A percentile compares a stretch with the other conserved stretches of the same genome.
These are phyloP conservation scores for Dichetophora obliterata DNA, from an alignment of 2,888 invertebrate species.

Conservation along the genomic window DNA sequence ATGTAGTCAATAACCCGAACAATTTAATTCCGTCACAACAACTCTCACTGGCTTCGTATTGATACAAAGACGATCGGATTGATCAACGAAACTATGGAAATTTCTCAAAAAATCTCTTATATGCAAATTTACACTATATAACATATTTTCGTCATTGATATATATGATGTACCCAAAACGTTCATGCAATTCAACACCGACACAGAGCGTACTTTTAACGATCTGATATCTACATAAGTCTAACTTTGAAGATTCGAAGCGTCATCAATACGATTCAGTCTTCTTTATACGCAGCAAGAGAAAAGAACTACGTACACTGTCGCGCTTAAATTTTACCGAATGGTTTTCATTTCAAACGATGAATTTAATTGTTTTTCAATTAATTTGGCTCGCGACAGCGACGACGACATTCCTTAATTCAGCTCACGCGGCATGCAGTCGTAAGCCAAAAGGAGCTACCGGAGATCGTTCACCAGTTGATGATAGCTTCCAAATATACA, in stretches of 20 bases:
- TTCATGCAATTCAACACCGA: constrained; percentile 39
- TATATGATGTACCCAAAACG: constrained; percentile 33
- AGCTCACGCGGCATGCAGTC: constrained; percentile 65
- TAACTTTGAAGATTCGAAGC: constrained; percentile 16
- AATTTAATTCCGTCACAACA: too few species aligned
- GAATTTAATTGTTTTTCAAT: constrained; percentile 25
- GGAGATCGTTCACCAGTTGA: constrained; percentile 73
- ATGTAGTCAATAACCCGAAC: too few species aligned
- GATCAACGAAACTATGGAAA: too few species aligned
- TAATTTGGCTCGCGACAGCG: neutral
- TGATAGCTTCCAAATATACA: constrained; percentile 78
- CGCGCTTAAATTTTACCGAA: neutral
- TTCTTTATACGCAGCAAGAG: constrained; percentile 40
- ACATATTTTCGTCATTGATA: constrained; percentile 16
- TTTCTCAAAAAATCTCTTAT: too few species aligned
- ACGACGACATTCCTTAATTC: neutral
- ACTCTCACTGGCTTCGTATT: too few species aligned
- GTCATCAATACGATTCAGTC: constrained; percentile 47
- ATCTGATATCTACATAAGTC: constrained; percentile 36
- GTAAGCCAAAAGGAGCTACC: constrained; percentile 70
- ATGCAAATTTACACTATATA: neutral
- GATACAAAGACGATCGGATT: too few species aligned
- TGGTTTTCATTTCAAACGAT: neutral
- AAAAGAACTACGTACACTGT: constrained; percentile 5
- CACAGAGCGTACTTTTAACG: neutral